Percentiles rank a stretch among this genome's conserved stretches.
Conservation (phyloP, 2,797 vertebrate species). For the Myotis daubentonii region DNA sequence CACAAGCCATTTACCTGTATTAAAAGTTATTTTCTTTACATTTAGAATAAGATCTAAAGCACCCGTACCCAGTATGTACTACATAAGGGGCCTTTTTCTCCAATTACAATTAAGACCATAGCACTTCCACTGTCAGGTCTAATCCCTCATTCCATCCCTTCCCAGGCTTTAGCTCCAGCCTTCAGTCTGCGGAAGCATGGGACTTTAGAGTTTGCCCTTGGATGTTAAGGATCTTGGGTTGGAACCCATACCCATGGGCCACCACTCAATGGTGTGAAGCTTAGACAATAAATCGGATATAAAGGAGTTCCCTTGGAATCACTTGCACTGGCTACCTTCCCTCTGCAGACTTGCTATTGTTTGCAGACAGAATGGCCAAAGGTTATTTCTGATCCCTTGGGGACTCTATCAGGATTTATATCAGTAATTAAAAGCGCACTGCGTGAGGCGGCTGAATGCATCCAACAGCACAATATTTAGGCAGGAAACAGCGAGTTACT, state of each 20-base stretch:
- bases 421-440: constrained; percentile 83
- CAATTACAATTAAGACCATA: background rate
- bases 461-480: constrained; percentile 75
- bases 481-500: constrained; percentile 84
- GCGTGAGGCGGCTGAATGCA: constrained; percentile 76
- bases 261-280: background rate
- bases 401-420: constrained; percentile 82
- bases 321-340: constrained; percentile 79
- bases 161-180: background rate
- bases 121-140: background rate
- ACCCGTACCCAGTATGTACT: background rate
- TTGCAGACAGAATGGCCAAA: constrained; percentile 84
- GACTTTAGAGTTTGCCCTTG: background rate
- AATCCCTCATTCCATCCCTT: background rate
- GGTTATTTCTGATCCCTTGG: constrained; percentile 82
- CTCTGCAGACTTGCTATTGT: constrained; percentile 84
- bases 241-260: background rate
- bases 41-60: background rate
- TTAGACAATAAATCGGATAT: background rate
- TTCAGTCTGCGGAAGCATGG: background rate
- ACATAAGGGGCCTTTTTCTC: background rate
- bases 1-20: background rate
- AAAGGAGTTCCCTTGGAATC: constrained; percentile 75
- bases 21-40: background rate
- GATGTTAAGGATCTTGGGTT: background rate